phyloP scores from a whole-genome alignment of 2,113 vertebrate genomes.

The Microtus ochrogaster region DNA sequence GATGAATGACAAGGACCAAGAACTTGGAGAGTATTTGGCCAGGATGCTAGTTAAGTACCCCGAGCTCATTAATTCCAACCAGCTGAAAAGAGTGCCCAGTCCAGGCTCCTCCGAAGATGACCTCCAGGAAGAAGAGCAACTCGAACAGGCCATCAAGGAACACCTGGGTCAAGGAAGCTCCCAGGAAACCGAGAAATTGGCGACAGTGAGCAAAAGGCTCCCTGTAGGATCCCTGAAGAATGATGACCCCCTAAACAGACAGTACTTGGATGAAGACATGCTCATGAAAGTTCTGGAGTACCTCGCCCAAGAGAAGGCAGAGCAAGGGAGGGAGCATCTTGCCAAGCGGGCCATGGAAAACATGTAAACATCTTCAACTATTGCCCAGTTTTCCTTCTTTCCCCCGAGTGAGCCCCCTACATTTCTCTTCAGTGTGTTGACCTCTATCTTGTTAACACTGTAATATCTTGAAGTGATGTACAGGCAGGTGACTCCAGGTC shows the following conservation, averaged over 20 bases:
- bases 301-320: constrained; percentile 92
- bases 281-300: constrained; percentile 93
- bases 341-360: constrained; percentile 90
- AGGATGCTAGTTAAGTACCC: constrained; percentile 91
- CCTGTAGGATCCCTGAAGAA: constrained; percentile 75
- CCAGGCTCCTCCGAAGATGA: constrained; percentile 83
- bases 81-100: constrained; percentile 85
- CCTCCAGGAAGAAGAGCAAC: constrained; percentile 82
- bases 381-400: background rate
- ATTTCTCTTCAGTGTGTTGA: constrained; percentile 85
- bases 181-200: constrained; percentile 84
- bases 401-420: constrained; percentile 46
- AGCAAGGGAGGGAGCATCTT: constrained; percentile 89
- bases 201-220: constrained; percentile 86
- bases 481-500: constrained; percentile 74
- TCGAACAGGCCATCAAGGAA: constrained; percentile 89
- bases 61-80: constrained; percentile 85
- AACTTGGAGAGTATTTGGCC: constrained; percentile 91
- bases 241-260: constrained; percentile 82
- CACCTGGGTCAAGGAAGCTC: constrained; percentile 89
- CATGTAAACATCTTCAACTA: constrained; percentile 83
- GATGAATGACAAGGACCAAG: constrained; percentile 89
- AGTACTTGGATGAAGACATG: constrained; percentile 90
- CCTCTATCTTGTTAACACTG: constrained; percentile 83
- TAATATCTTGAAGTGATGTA: constrained; percentile 82